Evolutionary conservation across 2,797 vertebrate genomes (phyloP), one percentile per base, ranked within the genome.

Genomic region (Austrolebias charrua): DNA sequence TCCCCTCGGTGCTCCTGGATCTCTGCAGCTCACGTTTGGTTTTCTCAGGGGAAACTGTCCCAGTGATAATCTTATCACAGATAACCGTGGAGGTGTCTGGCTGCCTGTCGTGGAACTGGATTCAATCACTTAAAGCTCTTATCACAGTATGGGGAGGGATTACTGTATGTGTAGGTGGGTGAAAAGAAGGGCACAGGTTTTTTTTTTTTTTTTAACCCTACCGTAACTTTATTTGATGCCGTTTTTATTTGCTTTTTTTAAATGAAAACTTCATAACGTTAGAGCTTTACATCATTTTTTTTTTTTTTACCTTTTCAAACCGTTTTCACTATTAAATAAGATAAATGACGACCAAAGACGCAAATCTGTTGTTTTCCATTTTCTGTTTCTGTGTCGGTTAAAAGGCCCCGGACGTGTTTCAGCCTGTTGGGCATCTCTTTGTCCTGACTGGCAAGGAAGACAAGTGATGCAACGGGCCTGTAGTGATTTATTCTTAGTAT

Each of bases 11-110:
- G n/a, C 31, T 20, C 16, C 47, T 19, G 66, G 15, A 65, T 76
- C 65, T 78, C 56, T 6, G 67, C 53, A 74, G 60, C 67, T 63
- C 24, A 16, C 18, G 47, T 75, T 74, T 68, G 74, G 29, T 55
- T 72, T 82, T 86, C 77, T 84, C 69, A 42, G 70, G 53, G 72
- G 73, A 82, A 80, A 68, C 74, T 38, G 61, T 40, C 78, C 59
- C 54, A 18, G 1, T 65, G 90, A 88, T 91, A 88, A 90, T 76
- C 69, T 67, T 86, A 87, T 85, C 83, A 59, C 66, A 51, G 79
- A 74, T 60, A 66, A 75, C 73, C 31, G 78, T 55, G 59, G 60
- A 86, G 81, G 86, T 88, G 89, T 88, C 81, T 83, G 78, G 60
- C 77, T 71, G 76, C 15, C 75, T 78, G 76, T 79, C 2, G 5